A percentile compares a stretch with the other conserved stretches of the same genome.
phyloP scores from a whole-genome alignment of 2,888 invertebrate species.

The Lepeophtheirus nordmannii region DNA sequence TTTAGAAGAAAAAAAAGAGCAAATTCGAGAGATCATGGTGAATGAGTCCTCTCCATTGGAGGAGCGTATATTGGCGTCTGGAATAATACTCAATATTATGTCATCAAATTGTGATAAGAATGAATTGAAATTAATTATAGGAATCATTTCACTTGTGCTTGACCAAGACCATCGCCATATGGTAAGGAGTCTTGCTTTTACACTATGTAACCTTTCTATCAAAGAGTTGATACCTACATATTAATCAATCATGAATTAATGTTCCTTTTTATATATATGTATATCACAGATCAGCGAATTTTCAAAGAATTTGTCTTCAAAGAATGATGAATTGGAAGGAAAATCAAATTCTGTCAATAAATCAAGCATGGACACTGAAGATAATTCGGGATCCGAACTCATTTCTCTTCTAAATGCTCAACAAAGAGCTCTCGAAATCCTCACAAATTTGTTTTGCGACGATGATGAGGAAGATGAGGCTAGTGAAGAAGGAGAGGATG shows the following conservation, averaged over 20 bases:
- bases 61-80: constrained; percentile 20
- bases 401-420: constrained; percentile 48
- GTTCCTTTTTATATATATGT: constrained; percentile 28
- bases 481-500: constrained; percentile 26
- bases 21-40: neutral
- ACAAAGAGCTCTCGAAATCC: constrained; percentile 50
- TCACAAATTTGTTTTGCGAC: constrained; percentile 52
- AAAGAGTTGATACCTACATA: too few relatives aligned
- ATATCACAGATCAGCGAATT: neutral
- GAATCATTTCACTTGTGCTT: constrained; percentile 23
- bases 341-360: constrained; percentile 21
- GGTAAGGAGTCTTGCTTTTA: too few relatives aligned
- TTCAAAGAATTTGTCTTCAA: neutral
- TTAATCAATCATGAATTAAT: constrained; percentile 37
- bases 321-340: neutral
- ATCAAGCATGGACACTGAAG: constrained; percentile 28
- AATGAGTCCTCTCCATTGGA: neutral
- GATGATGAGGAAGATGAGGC: constrained; percentile 38
- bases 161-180: constrained; percentile 8
- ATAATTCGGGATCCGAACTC: constrained; percentile 28
- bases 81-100: constrained; percentile 7
- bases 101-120: constrained; percentile 1
- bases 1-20: constrained; percentile 39
- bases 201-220: too few relatives aligned
- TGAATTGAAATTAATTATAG: constrained; percentile 27